phyloP scores from a whole-genome alignment of 1,140 invertebrate species.

The Proales similis region DNA sequence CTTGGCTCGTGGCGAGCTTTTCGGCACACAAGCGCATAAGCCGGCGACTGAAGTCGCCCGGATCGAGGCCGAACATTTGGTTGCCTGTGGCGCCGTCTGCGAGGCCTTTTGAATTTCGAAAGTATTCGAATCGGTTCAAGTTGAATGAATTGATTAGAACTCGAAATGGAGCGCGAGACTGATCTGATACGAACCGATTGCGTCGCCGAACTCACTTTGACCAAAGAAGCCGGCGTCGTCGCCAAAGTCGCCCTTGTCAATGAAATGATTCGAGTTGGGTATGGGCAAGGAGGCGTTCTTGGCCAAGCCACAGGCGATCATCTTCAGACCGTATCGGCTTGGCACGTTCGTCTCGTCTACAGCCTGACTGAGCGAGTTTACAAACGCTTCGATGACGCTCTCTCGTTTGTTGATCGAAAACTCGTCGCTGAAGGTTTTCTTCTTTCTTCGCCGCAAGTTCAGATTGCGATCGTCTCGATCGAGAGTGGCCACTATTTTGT shows the following conservation, averaged over 20 bases:
- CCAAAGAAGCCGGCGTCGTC: slow-evolving; percentile 93
- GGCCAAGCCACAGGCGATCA: slow-evolving; percentile 24
- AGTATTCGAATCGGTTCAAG: background rate
- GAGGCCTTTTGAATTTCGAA: slow-evolving; percentile 62
- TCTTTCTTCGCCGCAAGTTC: too few relatives aligned
- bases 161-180: background rate
- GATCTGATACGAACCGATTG: slow-evolving; percentile 68
- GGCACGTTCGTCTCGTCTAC: too few relatives aligned
- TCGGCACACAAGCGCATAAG: slow-evolving; percentile 83
- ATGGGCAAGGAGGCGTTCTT: slow-evolving; percentile 31
- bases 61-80: slow-evolving; percentile 90
- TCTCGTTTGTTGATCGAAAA: too few relatives aligned
- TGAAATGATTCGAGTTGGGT: slow-evolving; percentile 19
- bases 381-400: too few relatives aligned
- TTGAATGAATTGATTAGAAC: background rate
- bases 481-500: too few relatives aligned
- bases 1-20: slow-evolving; percentile 70
- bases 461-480: too few relatives aligned
- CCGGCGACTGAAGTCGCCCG: slow-evolving; percentile 85
- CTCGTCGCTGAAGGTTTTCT: too few relatives aligned
- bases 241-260: slow-evolving; percentile 60
- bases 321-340: background rate
- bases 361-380: too few relatives aligned
- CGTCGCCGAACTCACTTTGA: slow-evolving; percentile 74
- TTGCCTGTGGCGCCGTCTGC: slow-evolving; percentile 96